A percentile compares a stretch with the other conserved stretches of the same genome.
Evolutionary conservation across 2,113 vertebrate species (phyloP).

Genomic region (Sphaerodactylus townsendi): DNA sequence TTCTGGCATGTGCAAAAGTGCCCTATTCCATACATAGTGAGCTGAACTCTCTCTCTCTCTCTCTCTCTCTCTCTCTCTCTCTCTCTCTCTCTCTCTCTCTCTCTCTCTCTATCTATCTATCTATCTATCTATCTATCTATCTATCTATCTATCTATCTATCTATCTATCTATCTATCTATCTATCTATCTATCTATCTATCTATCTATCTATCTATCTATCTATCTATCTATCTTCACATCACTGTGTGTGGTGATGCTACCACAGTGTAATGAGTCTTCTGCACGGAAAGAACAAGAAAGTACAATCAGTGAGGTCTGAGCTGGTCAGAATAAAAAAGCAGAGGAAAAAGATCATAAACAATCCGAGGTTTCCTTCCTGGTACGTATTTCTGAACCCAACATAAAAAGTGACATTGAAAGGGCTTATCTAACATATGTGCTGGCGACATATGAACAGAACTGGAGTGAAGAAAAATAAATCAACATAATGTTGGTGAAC

Average conservation of each 20-base stretch:
- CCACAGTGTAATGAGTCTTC: not conserved
- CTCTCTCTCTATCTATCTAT: too few relatives aligned
- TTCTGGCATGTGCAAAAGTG: too few relatives aligned
- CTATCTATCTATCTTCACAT: not conserved
- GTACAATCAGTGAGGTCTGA: slow-evolving; percentile 31
- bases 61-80: too few relatives aligned
- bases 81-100: too few relatives aligned
- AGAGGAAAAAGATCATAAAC: slow-evolving; percentile 44
- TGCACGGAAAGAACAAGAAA: slow-evolving; percentile 47
- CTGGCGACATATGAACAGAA: slow-evolving; percentile 58
- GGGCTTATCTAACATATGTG: slow-evolving; percentile 60
- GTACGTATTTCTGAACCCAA: slow-evolving; percentile 2
- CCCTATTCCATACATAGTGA: too few relatives aligned
- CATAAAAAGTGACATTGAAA: slow-evolving; percentile 38
- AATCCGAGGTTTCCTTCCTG: slow-evolving; percentile 56
- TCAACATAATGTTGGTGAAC: slow-evolving; percentile 44
- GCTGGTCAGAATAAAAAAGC: slow-evolving; percentile 48
- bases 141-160: too few relatives aligned
- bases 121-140: too few relatives aligned
- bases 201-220: too few relatives aligned
- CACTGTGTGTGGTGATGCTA: not conserved
- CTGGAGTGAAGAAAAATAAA: slow-evolving; percentile 45
- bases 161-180: too few relatives aligned
- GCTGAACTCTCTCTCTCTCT: too few relatives aligned
- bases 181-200: too few relatives aligned